Base-by-base conservation (phyloP, 2,113 vertebrate species). In the Zosterops japonicus region DNA sequence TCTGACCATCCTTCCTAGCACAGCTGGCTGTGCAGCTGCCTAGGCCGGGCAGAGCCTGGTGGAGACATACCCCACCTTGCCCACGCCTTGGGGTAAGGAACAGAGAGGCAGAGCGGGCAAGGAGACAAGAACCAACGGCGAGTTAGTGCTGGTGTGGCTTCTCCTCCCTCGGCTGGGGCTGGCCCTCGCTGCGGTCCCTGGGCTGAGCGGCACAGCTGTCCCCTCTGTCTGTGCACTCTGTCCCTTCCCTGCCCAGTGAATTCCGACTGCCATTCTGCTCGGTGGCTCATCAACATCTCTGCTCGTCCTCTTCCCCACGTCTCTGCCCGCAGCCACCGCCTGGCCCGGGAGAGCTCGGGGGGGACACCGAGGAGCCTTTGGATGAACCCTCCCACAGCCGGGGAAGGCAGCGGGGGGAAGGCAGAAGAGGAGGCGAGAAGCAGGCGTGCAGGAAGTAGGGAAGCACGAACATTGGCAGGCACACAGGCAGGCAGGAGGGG, bases 291-390 rank as follows among this genome's bases (percentile, higher is more conserved):
- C 16, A 21, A 4, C 8, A 4, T 31, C 22, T 9, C 61, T 23
- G 41, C 46, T 33, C 27, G 1, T 15, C 8, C 31, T 17, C 16
- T 18, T 36, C n/a, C n/a, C n/a, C n/a, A n/a, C n/a, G n/a, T n/a
- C n/a, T n/a, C n/a, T n/a, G n/a, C n/a, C n/a, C n/a, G n/a, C n/a
- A n/a, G n/a, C n/a, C n/a, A n/a, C n/a, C n/a, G n/a, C n/a, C n/a
- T n/a, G 19, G 29, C 18, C 29, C 25, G 1, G 21, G 11, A n/a
- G 2, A 63, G 57, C n/a, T 21, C 18, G 5, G 27, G 2, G n/a
- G 16, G 8, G 4, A 12, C 42, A 14, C 12, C 3, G 8, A 35
- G 9, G 3, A 23, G 5, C 0, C 3, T 28, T 7, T 1, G 5
- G 9, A 44, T 8, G 11, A 11, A 5, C 8, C 2, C 7, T 15